A percentile compares a stretch with the other conserved stretches of the same genome.
These are phyloP conservation scores for Sinopyrophorus schimmeli DNA, from an alignment of 2,888 invertebrate species.

Conservation along the genomic window DNA sequence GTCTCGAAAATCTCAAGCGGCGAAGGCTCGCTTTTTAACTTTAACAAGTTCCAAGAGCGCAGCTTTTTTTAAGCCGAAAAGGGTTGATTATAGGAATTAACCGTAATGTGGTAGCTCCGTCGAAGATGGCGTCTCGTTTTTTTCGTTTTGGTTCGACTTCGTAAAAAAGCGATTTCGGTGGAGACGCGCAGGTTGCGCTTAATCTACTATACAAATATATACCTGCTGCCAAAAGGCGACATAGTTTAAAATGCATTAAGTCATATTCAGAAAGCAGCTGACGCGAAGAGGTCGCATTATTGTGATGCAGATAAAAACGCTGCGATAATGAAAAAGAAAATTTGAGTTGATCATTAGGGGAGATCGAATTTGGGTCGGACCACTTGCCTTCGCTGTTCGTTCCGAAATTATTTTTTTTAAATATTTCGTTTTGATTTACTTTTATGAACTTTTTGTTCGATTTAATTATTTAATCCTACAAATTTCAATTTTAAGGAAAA, in stretches of 20 bases:
- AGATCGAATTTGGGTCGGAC: conserved; percentile 24
- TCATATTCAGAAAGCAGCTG: conserved; percentile 34
- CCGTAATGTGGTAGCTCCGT: too few species aligned
- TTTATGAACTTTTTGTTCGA: too few species aligned
- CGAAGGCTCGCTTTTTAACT: too few species aligned
- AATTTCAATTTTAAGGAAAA: too few species aligned
- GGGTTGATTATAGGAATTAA: too few species aligned
- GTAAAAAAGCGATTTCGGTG: neutral
- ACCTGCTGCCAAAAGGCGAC: conserved; percentile 31
- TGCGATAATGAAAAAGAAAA: conserved; percentile 28
- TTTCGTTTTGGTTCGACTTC: too few species aligned
- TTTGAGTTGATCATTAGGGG: conserved; percentile 26
- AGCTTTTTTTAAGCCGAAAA: too few species aligned
- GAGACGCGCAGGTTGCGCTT: conserved; percentile 25
- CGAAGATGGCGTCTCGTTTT: conserved; percentile 10
- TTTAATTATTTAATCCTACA: too few species aligned
- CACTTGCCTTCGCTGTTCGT: too few species aligned
- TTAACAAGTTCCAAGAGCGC: too few species aligned
- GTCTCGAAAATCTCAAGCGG: neutral
- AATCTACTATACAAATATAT: conserved; percentile 32
- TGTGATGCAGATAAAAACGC: conserved; percentile 28
- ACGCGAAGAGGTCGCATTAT: conserved; percentile 27
- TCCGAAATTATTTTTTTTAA: too few species aligned
- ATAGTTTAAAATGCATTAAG: conserved; percentile 40
- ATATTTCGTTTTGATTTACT: too few species aligned